These are phyloP conservation scores for Cranoglanis bouderius DNA, from an alignment of 2,113 vertebrate species.

Conservation along the genomic window DNA sequence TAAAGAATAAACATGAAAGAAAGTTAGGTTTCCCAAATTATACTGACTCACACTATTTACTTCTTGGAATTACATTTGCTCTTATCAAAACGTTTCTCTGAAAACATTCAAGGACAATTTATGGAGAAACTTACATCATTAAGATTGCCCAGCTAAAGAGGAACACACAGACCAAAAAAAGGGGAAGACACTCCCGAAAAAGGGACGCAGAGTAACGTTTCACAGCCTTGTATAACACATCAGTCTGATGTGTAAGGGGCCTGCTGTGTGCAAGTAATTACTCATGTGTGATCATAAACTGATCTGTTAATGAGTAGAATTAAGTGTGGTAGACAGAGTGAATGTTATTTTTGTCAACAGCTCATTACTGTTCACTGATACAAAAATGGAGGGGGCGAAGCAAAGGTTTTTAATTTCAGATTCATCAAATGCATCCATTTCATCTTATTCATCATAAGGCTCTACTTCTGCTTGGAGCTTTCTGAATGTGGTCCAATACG, in stretches of 20 bases:
- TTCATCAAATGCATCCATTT: neutral
- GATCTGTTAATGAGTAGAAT: neutral
- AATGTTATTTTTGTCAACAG: neutral
- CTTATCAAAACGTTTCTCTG: neutral
- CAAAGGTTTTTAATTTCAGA: neutral
- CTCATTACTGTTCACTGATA: neutral
- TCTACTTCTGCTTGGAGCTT: neutral
- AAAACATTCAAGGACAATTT: neutral
- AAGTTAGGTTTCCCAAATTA: conserved; percentile 7
- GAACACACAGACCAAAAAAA: neutral
- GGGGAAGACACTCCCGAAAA: neutral
- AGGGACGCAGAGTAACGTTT: neutral
- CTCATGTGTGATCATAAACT: neutral
- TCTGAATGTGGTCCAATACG: neutral
- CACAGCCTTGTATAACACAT: neutral
- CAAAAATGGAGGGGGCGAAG: neutral
- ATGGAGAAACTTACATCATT: neutral
- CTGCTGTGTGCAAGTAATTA: neutral
- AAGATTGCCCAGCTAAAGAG: neutral
- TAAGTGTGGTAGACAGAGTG: neutral
- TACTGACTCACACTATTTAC: neutral
- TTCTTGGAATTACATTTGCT: neutral
- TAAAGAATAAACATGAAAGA: conserved; percentile 41
- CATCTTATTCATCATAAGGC: neutral
- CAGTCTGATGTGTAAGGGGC: neutral